phyloP scores from a whole-genome alignment of 23 tunicate species.

The Botrylloides violaceus region DNA sequence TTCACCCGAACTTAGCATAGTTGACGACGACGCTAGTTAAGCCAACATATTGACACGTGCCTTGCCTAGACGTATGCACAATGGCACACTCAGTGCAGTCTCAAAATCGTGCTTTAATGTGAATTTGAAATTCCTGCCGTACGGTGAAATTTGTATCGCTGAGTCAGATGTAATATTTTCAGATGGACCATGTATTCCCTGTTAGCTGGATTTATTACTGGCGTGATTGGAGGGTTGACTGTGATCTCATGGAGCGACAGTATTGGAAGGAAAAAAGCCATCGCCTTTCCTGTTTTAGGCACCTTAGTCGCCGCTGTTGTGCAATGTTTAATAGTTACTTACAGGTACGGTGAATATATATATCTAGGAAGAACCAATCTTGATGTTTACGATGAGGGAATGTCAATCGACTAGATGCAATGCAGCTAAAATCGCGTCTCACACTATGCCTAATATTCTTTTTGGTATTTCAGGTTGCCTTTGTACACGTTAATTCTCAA shows the following conservation, averaged over 20 bases:
- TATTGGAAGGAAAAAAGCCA: slow-evolving; percentile 48
- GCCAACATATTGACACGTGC: no score
- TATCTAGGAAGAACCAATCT: no score
- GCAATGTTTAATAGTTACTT: background rate
- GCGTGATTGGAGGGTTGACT: slow-evolving; percentile 16
- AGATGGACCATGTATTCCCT: slow-evolving; percentile 43
- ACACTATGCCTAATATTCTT: no score
- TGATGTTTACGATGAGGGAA: no score
- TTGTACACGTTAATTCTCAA: slow-evolving; percentile 14
- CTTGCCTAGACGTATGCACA: no score
- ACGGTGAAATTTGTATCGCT: background rate
- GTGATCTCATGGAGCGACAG: slow-evolving; percentile 55
- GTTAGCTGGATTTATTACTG: slow-evolving; percentile 36
- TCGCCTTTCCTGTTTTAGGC: slow-evolving; percentile 43
- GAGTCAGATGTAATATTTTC: background rate
- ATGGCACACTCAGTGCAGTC: no score
- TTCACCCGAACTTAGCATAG: no score
- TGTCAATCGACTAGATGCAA: no score
- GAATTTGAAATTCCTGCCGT: no score
- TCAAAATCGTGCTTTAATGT: no score
- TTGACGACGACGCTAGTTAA: no score
- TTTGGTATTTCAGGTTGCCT: slow-evolving; percentile 39
- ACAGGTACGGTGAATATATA: slow-evolving; percentile 6
- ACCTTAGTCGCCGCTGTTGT: background rate
- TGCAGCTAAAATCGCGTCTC: no score